These are phyloP conservation scores for Dendrolimus punctatus DNA, from an alignment of 1,140 invertebrate species.

Conservation along the genomic window DNA sequence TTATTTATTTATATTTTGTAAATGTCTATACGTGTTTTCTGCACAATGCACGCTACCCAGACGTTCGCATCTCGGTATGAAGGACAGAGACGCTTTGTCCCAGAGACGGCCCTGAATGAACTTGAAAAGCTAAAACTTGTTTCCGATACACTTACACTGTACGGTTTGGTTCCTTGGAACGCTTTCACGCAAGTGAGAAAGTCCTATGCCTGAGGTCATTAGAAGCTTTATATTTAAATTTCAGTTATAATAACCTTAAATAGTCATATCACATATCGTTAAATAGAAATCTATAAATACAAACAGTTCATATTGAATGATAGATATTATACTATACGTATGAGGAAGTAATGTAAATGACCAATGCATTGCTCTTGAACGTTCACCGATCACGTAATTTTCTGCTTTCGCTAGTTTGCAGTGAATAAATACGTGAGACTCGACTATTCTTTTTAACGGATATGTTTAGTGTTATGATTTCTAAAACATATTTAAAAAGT, in stretches of 20 bases:
- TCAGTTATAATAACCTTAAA: no score
- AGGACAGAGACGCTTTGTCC: conserved; percentile 23
- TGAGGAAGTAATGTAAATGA: conserved; percentile 22
- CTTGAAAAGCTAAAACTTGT: conserved; percentile 40
- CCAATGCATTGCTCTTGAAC: conserved; percentile 21
- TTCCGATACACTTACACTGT: conserved; percentile 47
- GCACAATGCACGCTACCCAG: no score
- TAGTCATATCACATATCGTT: no score
- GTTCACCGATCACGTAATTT: conserved; percentile 26
- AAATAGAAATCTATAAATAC: no score
- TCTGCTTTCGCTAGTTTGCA: conserved; percentile 23
- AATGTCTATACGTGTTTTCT: no score
- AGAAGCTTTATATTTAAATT: no score
- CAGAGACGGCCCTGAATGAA: conserved; percentile 9
- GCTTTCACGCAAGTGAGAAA: conserved; percentile 29
- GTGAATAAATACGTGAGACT: conserved; percentile 1
- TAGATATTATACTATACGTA: conserved; percentile 3
- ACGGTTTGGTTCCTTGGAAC: conserved; percentile 22
- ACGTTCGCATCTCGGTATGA: no score
- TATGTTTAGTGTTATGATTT: no score
- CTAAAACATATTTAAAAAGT: not conserved
- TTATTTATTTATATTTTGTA: no score
- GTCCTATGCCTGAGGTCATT: no score
- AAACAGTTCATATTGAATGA: not conserved
- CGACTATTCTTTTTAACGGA: no score